Evolutionary conservation across 2,888 invertebrate genomes (phyloP).

Genomic region (Oxyteleia sp.): DNA sequence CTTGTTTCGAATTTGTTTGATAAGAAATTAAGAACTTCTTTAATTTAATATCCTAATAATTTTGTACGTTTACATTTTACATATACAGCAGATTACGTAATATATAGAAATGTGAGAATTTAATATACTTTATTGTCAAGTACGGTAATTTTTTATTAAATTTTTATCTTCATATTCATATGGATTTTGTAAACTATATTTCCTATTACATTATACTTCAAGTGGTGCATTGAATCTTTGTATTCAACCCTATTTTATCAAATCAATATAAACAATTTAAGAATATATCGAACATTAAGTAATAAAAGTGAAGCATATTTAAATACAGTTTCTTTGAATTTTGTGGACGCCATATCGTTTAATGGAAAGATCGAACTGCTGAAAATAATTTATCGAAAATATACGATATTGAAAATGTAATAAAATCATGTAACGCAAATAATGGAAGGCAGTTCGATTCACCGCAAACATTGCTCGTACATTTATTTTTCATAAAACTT

Average conservation of each 20-base stretch:
- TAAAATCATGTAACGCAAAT: background rate
- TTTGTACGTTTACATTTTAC: too few species aligned
- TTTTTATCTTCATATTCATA: background rate
- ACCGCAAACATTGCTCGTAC: background rate
- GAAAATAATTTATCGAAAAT: background rate
- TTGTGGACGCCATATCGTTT: background rate
- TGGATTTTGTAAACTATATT: conserved; percentile 8
- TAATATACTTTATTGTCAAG: too few species aligned
- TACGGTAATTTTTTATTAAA: too few species aligned
- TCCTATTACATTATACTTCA: background rate
- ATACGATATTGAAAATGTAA: background rate
- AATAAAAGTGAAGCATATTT: background rate
- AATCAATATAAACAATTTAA: background rate
- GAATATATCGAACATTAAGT: background rate
- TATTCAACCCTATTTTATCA: background rate
- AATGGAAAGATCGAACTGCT: background rate
- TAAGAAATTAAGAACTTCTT: too few species aligned
- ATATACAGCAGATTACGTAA: too few species aligned
- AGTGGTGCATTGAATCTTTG: background rate
- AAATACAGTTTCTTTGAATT: background rate
- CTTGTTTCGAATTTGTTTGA: too few species aligned
- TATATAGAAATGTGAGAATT: too few species aligned
- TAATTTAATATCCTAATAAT: too few species aligned
- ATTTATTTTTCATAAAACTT: conserved; percentile 9
- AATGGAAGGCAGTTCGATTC: background rate